Evolutionary conservation across 2,888 invertebrate genomes (phyloP), one percentile per base, ranked within the genome.

Genomic region (Mamestra brassicae): DNA sequence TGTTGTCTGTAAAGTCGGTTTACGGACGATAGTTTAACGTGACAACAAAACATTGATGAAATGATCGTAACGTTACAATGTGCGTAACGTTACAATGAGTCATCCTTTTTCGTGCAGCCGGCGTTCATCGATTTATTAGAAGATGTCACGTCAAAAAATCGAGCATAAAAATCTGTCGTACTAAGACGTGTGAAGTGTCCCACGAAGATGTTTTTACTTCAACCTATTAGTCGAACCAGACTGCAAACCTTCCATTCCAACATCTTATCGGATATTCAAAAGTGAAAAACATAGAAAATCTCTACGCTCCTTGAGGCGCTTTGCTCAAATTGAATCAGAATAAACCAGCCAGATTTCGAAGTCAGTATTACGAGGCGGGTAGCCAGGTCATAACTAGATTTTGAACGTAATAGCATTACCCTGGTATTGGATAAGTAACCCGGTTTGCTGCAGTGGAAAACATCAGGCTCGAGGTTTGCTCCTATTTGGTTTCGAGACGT

Each of bases 261-360:
- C 36, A n/a, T 58, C 36, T 79, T 26, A 54, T 54, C 5, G 4
- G 52, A 62, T 57, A 58, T 61, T 54, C 34, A 3, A 69, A 54
- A 60, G 15, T 4, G 26, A 36, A 50, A 55, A 72, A 45, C 57
- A 63, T 36, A 52, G 52, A 66, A 69, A 55, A 71, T 71, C 11
- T 26, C 58, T 47, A 7, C 17, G 6, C 58, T 58, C 55, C 61
- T 62, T 52, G 45, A 61, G 71, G 52, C 78, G 58, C 17, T 81
- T 60, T 55, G 61, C 60, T 76, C 15, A 80, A 83, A 83, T 83
- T 71, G 63, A 83, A 83, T 83, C 68, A 84, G 68, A 58, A 71
- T 80, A 62, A 80, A 63, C 71, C 63, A 17, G 10, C 69, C 69
- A 76, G 71, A 38, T 66, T 45, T 64, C 45, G 36, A 57, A 74